Conservation (phyloP, 2,113 vertebrate species). For the Taurulus bubalis region DNA sequence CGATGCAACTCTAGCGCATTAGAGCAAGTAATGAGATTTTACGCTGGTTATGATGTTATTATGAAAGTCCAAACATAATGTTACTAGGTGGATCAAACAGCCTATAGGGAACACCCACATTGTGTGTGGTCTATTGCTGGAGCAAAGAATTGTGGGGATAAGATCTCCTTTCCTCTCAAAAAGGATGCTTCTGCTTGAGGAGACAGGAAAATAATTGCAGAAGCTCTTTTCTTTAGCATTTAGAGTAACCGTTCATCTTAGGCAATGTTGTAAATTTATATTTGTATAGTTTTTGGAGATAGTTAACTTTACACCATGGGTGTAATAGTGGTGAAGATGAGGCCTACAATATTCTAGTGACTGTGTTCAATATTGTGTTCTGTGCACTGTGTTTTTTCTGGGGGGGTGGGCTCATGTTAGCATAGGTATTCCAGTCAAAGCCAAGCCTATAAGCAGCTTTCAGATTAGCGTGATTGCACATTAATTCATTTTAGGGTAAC, state of each 20-base stretch:
- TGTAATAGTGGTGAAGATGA: conserved; percentile 1
- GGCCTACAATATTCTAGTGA: not conserved
- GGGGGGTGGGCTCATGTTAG: not conserved
- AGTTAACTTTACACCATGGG: not conserved
- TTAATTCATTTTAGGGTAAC: conserved; percentile 9
- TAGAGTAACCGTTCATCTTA: not conserved
- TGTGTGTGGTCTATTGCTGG: not conserved
- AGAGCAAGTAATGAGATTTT: not conserved
- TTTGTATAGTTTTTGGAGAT: not conserved
- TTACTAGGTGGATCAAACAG: not conserved
- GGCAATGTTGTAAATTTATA: not conserved
- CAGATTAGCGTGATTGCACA: conserved; percentile 5
- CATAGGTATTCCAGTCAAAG: conserved; percentile 30
- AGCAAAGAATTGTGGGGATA: not conserved
- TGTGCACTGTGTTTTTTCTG: not conserved
- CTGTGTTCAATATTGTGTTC: not conserved
- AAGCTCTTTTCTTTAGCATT: conserved; percentile 7
- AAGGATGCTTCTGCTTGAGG: not conserved
- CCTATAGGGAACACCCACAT: not conserved
- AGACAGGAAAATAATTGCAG: not conserved
- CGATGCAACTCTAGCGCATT: not conserved
- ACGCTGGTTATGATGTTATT: not conserved
- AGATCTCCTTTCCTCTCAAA: not conserved
- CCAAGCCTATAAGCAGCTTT: conserved; percentile 38
- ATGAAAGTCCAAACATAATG: not conserved